phyloP scores from a whole-genome alignment of 1,140 invertebrate genomes.

The Glomeris maerens region DNA sequence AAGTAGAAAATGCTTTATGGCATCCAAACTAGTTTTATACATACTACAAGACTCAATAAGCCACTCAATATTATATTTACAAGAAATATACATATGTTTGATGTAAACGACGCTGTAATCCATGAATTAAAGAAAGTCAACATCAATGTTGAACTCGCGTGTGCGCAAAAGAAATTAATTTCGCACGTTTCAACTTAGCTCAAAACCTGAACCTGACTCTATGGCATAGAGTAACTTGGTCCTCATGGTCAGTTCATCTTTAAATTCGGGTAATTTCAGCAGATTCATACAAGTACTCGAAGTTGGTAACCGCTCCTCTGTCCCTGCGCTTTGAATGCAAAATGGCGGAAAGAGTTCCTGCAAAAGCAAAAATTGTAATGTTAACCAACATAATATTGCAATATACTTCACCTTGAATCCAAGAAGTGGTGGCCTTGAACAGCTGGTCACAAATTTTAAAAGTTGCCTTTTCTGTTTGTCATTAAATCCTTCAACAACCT shows the following conservation, averaged over 20 bases:
- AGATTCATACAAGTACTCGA: constrained; percentile 97
- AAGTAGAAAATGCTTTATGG: too few species aligned
- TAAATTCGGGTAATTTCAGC: constrained; percentile 83
- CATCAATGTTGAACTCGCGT: too few species aligned
- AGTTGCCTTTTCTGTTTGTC: constrained; percentile 72
- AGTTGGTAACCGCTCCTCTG: constrained; percentile 73
- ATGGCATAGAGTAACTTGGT: constrained; percentile 86
- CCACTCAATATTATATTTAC: too few species aligned
- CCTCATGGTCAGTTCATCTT: constrained; percentile 54
- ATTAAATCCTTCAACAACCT: constrained; percentile 61
- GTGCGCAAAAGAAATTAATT: constrained; percentile 7
- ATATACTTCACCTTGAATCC: constrained; percentile 65
- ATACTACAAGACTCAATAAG: too few species aligned
- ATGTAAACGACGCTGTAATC: too few species aligned
- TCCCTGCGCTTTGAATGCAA: constrained; percentile 81
- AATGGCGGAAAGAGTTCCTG: constrained; percentile 86
- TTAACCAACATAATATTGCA: constrained; percentile 6
- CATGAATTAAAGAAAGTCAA: too few species aligned
- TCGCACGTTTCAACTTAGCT: constrained; percentile 58
- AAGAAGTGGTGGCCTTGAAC: constrained; percentile 86
- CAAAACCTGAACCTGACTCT: constrained; percentile 87
- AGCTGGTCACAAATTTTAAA: constrained; percentile 93
- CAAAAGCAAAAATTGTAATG: constrained; percentile 20
- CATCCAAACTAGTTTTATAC: too few species aligned
- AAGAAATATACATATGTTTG: too few species aligned